Conservation (phyloP, 2,888 invertebrate genomes). For the Melanostoma scalare region DNA sequence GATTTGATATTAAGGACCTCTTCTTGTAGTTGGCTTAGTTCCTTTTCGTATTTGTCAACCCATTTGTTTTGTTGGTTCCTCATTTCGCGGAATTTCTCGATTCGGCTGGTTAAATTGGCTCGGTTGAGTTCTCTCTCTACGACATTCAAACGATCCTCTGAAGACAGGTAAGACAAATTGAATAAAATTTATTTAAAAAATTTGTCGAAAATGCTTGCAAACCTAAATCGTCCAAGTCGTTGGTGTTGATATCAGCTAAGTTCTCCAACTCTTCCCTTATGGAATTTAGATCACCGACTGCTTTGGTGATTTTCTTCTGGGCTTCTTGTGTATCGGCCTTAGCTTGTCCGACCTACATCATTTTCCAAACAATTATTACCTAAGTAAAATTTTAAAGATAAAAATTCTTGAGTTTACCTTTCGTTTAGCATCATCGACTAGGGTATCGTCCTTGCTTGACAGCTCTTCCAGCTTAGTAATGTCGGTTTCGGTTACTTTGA, state of each 20-base stretch:
- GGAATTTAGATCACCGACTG: slow-evolving; percentile 89
- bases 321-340: slow-evolving; percentile 92
- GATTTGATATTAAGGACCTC: slow-evolving; percentile 93
- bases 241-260: slow-evolving; percentile 88
- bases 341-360: slow-evolving; percentile 90
- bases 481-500: slow-evolving; percentile 88
- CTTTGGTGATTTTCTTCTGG: slow-evolving; percentile 90
- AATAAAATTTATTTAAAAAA: not conserved
- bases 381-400: not conserved
- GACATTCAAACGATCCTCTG: slow-evolving; percentile 86
- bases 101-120: slow-evolving; percentile 89
- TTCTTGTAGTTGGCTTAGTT: slow-evolving; percentile 86
- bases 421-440: slow-evolving; percentile 88
- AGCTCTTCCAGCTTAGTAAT: slow-evolving; percentile 86
- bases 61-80: slow-evolving; percentile 88
- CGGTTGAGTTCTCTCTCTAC: slow-evolving; percentile 88
- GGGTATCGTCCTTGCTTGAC: slow-evolving; percentile 87
- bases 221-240: slow-evolving; percentile 86
- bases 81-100: slow-evolving; percentile 88
- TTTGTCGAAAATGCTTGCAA: slow-evolving; percentile 54
- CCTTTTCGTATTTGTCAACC: slow-evolving; percentile 91
- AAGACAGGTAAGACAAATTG: slow-evolving; percentile 70
- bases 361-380: not conserved
- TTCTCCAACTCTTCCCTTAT: slow-evolving; percentile 90
- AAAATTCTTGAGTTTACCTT: slow-evolving; percentile 82